Percentiles rank a stretch among this genome's conserved stretches.
Conservation (phyloP, 2,113 vertebrate species). For the Aspiorhynchus laticeps region DNA sequence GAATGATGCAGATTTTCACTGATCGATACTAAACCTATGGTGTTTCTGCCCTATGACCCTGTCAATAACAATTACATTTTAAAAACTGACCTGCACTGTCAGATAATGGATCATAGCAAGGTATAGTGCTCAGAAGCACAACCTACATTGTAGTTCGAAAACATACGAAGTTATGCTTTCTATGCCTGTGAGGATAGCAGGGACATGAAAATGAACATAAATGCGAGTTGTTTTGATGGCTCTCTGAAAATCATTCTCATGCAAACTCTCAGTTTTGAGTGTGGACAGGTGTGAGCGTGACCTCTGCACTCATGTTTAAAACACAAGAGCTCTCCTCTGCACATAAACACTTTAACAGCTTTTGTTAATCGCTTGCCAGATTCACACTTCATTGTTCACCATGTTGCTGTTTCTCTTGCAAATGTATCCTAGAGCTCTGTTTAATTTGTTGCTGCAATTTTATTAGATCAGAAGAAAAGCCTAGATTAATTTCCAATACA, state of each 20-base stretch:
- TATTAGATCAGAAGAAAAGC: neutral
- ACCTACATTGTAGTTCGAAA: neutral
- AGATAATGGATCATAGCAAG: slow-evolving; percentile 16
- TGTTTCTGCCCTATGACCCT: slow-evolving; percentile 40
- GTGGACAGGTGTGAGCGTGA: slow-evolving; percentile 21
- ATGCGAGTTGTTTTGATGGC: slow-evolving; percentile 15
- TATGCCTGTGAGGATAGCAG: neutral
- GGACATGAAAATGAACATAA: neutral
- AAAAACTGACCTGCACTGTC: slow-evolving; percentile 43
- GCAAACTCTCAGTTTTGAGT: slow-evolving; percentile 18
- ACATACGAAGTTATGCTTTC: neutral
- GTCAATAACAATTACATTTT: slow-evolving; percentile 50
- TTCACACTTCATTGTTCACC: slow-evolving; percentile 17
- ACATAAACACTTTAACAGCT: slow-evolving; percentile 39
- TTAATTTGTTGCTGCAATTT: neutral
- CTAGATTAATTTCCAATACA: neutral
- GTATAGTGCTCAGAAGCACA: neutral
- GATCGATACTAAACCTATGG: slow-evolving; percentile 53
- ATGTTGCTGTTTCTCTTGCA: neutral
- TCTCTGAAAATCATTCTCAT: slow-evolving; percentile 16
- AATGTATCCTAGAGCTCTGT: neutral
- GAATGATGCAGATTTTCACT: slow-evolving; percentile 57
- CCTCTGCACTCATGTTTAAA: slow-evolving; percentile 35
- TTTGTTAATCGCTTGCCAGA: slow-evolving; percentile 18
- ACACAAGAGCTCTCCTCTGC: slow-evolving; percentile 35